Percentiles rank a stretch among this genome's conserved stretches.
These are phyloP conservation scores for Eptesicus fuscus DNA, from an alignment of 2,113 vertebrate species.

Conservation along the genomic window DNA sequence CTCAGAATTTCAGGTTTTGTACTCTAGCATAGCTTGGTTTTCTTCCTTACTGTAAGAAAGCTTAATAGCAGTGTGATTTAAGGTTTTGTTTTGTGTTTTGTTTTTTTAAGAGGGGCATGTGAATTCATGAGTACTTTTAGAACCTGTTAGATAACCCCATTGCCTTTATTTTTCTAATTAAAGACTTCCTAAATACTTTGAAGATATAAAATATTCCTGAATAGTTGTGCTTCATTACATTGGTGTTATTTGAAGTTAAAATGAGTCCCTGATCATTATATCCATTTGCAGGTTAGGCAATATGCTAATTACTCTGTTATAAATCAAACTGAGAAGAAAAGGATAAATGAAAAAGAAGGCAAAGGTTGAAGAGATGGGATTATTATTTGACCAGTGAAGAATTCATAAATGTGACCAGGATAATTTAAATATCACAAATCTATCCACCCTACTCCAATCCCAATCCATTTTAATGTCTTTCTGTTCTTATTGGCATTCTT, in stretches of 20 bases:
- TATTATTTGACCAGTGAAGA: constrained; percentile 16
- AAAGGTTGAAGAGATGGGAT: background rate
- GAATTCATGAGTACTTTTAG: constrained; percentile 69
- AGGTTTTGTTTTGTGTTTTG: constrained; percentile 54
- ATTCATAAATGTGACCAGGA: constrained; percentile 19
- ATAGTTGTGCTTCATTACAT: constrained; percentile 70
- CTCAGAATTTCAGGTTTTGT: constrained; percentile 67
- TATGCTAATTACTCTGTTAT: background rate
- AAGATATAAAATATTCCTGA: constrained; percentile 73
- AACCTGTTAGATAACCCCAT: constrained; percentile 66
- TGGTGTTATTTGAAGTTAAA: constrained; percentile 65
- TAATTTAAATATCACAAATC: constrained; percentile 19
- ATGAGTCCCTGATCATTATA: constrained; percentile 15
- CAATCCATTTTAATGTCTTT: background rate
- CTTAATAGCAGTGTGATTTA: constrained; percentile 62
- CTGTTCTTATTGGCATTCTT: background rate
- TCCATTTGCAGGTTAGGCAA: background rate
- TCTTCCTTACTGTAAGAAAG: constrained; percentile 62
- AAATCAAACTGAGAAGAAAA: background rate
- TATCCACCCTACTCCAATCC: background rate
- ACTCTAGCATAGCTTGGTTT: constrained; percentile 60
- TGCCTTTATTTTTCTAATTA: constrained; percentile 78
- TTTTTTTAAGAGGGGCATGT: constrained; percentile 43
- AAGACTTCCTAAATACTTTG: constrained; percentile 71
- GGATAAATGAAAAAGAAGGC: background rate